Base-by-base conservation (phyloP, 1,140 invertebrate species). In the Ostrea denselamellosa region DNA sequence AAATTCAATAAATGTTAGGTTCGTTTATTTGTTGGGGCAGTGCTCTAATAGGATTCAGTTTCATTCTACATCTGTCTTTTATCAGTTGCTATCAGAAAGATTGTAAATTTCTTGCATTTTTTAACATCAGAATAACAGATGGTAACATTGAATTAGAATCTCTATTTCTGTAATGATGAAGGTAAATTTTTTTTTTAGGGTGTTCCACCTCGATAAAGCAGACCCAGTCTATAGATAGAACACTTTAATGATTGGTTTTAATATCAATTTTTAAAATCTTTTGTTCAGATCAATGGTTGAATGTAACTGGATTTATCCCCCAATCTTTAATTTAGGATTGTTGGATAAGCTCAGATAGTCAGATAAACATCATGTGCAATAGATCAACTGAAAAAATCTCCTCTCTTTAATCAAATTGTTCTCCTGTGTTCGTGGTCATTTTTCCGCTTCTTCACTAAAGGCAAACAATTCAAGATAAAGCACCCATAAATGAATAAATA, bases 61-160 rank as follows among this genome's bases (percentile, higher is more conserved):
- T 77, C 14, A 28, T 77, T 77, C 22, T 77, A 77, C 68, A 77
- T 77, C 68, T 77, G 68, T 77, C 68, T 77, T 77, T 34, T 77
- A 77, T 77, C 28, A 8, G 10, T 77, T 25, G 25, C 28, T 77
- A 77, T 77, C 28, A 25, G 68, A 44, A 2, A 77, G 68, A 77
- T 77, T 77, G 68, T 77, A 77, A 44, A 77, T 77, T 77, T 77
- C 68, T 77, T 28, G 25, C 68, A 77, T 77, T 77, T 77, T 77
- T 77, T 14, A 77, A 12, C 17, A 19, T 19, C 17, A 62, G 56
- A 62, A 62, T 62, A 77, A 77, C 68, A 77, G 68, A 77, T 77
- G 68, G 68, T 62, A 62, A 62, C 56, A 62, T 62, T 62, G 56
- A 62, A 62, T n/a, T 62, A 62, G 56, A 62, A 17, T 62, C 19